Conservation (phyloP, 2,797 vertebrate species). For the Crax fasciolata region DNA sequence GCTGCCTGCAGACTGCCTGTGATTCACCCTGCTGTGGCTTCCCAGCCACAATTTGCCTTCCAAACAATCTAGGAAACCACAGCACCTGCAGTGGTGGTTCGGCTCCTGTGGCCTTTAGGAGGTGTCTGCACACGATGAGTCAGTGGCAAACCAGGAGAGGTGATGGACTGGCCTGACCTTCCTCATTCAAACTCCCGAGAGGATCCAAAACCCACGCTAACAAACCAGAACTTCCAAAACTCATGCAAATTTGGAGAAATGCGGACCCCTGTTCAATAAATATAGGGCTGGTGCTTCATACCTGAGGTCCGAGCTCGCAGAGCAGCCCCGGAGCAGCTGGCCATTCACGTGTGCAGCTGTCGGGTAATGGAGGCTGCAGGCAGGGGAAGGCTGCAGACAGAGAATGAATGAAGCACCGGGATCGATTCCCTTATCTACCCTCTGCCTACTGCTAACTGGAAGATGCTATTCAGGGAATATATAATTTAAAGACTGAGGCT, state of each 20-base stretch:
- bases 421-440: background rate
- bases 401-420: conserved; percentile 41
- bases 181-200: background rate
- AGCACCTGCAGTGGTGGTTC: background rate
- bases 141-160: background rate
- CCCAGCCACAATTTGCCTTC: conserved; percentile 1
- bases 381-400: background rate
- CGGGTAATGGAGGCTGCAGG: background rate
- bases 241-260: rapidly evolving
- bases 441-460: background rate
- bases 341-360: background rate
- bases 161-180: background rate
- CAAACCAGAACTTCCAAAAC: background rate
- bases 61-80: conserved; percentile 32
- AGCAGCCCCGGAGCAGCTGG: rapidly evolving
- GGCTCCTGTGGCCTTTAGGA: background rate
- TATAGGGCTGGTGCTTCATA: background rate
- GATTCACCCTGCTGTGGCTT: background rate
- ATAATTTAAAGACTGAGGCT: conserved; percentile 23
- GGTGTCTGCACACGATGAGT: background rate
- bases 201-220: background rate
- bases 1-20: rapidly evolving
- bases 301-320: rapidly evolving
- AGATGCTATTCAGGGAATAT: conserved; percentile 46
- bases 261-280: background rate